Evolutionary conservation across 2,888 invertebrate genomes (phyloP), one percentile per base, ranked within the genome.

Genomic region (Spisula solida): DNA sequence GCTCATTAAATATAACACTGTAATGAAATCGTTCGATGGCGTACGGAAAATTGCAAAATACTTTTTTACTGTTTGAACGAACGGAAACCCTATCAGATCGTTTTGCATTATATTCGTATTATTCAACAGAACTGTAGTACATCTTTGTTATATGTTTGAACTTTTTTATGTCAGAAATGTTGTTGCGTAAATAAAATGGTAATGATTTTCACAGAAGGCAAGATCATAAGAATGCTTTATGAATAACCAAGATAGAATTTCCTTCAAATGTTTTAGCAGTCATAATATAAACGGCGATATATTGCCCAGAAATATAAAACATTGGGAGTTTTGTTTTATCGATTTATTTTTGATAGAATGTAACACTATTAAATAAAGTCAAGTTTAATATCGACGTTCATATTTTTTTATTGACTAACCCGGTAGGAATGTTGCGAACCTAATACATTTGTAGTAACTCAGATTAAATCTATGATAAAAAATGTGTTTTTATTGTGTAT

Each of bases 171-270:
- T 34, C 75, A 75, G 75, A 34, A 34, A 25, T 75, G n/a, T 31
- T 75, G 34, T 75, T 75, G 16, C 31, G 75, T 31, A 31, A 75
- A 75, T 75, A 75, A 75, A 75, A 31, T 31, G 6, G 34, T 75
- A 75, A 75, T 75, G 34, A 34, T 34, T 75, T 75, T 75, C 34
- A 75, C 75, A 75, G 75, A 16, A 25, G 75, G 75, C 18, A 14
- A 34, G 75, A 75, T 5, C 16, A 16, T 14, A 75, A 75, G 75
- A 75, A 75, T 75, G 75, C 75, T 75, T 75, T 75, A 75, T 75
- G 75, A 75, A 31, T 75, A 75, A 75, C 31, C 31, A 2, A 18
- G 34, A 1, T 75, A 75, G 34, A 75, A 75, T 75, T 75, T 75
- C 25, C 75, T 31, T 12, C 75, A 34, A 75, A 31, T 75, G 75